Conservation (phyloP, 64 coral and sea anemone genomes). For the Pocillopora damicornis region DNA sequence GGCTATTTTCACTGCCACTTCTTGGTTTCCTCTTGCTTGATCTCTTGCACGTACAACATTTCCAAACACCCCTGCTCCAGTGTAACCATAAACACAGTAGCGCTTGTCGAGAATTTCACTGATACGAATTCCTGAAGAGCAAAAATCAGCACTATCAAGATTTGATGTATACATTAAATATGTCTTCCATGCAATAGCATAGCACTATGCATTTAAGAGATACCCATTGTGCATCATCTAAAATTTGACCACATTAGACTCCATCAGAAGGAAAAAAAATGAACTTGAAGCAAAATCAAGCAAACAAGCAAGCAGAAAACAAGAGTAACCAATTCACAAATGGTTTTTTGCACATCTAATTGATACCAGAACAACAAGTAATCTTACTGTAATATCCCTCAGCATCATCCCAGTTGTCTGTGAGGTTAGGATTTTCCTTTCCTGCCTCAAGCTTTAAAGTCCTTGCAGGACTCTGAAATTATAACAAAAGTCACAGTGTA, state of each 20-base stretch:
- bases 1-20: constrained; percentile 95
- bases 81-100: constrained; percentile 95
- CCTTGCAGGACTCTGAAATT: constrained; percentile 64
- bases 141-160: not conserved
- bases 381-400: constrained; percentile 97
- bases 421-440: constrained; percentile 92
- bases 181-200: no score
- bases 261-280: no score
- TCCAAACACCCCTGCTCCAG: constrained; percentile 94
- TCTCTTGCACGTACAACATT: constrained; percentile 95
- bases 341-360: no score
- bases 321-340: no score
- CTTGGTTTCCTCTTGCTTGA: constrained; percentile 83
- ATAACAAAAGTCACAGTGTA: not conserved
- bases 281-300: not conserved
- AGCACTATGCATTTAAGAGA: no score
- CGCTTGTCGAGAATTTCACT: constrained; percentile 96
- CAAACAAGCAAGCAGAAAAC: not conserved
- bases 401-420: constrained; percentile 99
- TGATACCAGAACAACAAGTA: no score
- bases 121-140: constrained; percentile 76
- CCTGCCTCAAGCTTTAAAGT: constrained; percentile 63
- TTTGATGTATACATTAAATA: not conserved
- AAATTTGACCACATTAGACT: no score
- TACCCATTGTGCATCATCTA: no score